Evolutionary conservation across 2,797 vertebrate genomes (phyloP), one percentile per base, ranked within the genome.

Genomic region (Dendrocincla fuliginosa): DNA sequence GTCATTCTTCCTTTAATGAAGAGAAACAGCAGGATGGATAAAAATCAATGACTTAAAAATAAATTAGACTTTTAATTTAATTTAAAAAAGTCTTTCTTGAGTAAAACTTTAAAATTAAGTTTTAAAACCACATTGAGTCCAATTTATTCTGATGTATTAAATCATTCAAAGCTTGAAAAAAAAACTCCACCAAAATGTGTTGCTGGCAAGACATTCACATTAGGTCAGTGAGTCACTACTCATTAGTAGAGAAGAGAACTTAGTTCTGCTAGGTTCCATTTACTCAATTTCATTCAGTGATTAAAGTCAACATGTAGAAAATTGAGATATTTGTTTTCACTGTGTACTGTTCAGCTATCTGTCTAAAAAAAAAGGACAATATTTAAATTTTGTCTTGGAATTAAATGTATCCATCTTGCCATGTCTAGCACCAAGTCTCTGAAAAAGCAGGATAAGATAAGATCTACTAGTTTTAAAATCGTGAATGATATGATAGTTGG

Each of bases 1-100:
- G 55, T 79, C 47, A 85, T 89, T 95, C 89, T 92, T 75, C 23
- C 42, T 33, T 93, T 97, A 95, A 96, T 93, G 92, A 97, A 93
- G 89, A 61, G 89, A 55, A 93, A 93, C 92, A 94, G 91, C 85
- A 88, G 93, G 96, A 95, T 63, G 59, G 74, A 82, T 97, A 84
- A 96, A 96, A 95, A 95, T 89, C 86, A 90, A 55, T 89, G 63
- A 73, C 75, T 95, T 77, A 60, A 94, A 87, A 78, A 84, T 57
- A 91, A 93, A 88, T 80, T 71, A 39, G 82, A 37, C 55, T 94
- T 89, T 93, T 96, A 92, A 95, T 89, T 90, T 92, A 77, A 90
- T 47, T 90, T 87, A 2, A 22, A 89, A 73, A 90, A 84, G 25
- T 35, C 32, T 76, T 91, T 89, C 60, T 74, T 53, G 49, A 87